Base-by-base conservation (phyloP, 1,140 invertebrate genomes). In the Mesaphorura yosii region DNA sequence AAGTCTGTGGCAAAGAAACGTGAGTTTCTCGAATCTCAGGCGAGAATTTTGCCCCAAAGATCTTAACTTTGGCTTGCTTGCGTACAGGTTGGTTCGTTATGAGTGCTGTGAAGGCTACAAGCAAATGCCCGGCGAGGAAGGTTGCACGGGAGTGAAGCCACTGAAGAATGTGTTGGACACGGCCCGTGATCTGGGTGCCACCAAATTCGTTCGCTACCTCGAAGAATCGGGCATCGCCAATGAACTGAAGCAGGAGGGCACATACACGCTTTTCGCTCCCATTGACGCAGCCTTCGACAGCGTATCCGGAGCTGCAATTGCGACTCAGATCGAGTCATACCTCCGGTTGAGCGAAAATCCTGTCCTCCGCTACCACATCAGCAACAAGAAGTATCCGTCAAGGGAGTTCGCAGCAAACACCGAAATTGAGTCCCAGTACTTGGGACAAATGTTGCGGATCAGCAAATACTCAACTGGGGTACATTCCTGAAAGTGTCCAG, bases 51-150 rank as follows among this genome's bases (percentile, higher is more conserved):
- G 55, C n/a, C n/a, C n/a, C n/a, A n/a, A n/a, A n/a, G n/a, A 20
- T 17, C 17, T 48, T 19, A 27, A 56, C 17, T 38, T 31, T 52
- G 17, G 47, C 55, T 39, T 14, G 22, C 14, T 37, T n/a, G 38
- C 48, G 50, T 60, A n/a, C 60, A 76, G 74, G 20, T 61, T 73
- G 3, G 64, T 75, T 3, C 66, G 70, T 10, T 76, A 74, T 53
- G 73, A 76, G 53, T 76, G 75, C 42, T 76, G 75, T 51, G 70
- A 74, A 56, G 75, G 75, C 1, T 76, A 64, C 52, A 64, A 70
- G 40, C 66, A 67, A 58, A 59, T 71, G 7, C 55, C 58, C 0
- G 69, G 68, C 14, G 61, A 70, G 46, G 57, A 65, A 12, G 74
- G 74, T 12, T 76, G 75, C 57, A 68, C 67, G 14, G 67, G 69